These are phyloP conservation scores for Caenorhabditis briggsae DNA, from an alignment of 1,140 invertebrate genomes.

Conservation along the genomic window DNA sequence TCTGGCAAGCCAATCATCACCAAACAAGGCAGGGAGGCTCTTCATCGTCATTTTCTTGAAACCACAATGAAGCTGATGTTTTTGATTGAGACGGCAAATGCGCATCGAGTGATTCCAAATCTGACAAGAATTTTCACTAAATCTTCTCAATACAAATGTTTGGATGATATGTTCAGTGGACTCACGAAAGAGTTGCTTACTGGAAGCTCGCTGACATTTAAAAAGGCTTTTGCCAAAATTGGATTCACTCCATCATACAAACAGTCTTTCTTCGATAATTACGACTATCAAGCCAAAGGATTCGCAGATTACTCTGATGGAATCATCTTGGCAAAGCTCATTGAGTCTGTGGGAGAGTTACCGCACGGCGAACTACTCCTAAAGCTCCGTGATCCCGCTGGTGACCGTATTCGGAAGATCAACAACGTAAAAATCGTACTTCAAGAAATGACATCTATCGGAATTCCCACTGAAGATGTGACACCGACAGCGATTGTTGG, in stretches of 20 bases:
- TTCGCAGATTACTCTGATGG: constrained; percentile 18
- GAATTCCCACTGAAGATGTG: not conserved
- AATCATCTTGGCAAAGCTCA: constrained; percentile 4
- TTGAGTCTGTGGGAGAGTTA: not conserved
- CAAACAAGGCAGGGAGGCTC: not conserved
- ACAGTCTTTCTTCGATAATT: constrained; percentile 18
- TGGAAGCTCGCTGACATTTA: not conserved
- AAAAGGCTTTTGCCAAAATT: not conserved
- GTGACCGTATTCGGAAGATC: constrained; percentile 19
- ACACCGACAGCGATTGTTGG: not conserved
- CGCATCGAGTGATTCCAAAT: not conserved
- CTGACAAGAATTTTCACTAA: constrained; percentile 24
- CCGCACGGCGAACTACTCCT: not conserved
- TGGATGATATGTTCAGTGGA: constrained; percentile 22
- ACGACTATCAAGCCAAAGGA: constrained; percentile 25
- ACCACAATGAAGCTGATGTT: constrained; percentile 22
- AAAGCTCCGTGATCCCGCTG: not conserved
- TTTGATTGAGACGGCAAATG: not conserved
- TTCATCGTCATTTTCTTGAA: not conserved
- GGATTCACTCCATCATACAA: constrained; percentile 1
- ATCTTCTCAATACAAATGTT: constrained; percentile 9
- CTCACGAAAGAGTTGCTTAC: constrained; percentile 8
- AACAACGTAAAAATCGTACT: constrained; percentile 10
- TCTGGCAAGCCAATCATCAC: constrained; percentile 32
- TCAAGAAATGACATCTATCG: not conserved